These are phyloP conservation scores for Pogonomyrmex barbatus DNA, from an alignment of 1,140 invertebrate genomes.

Conservation along the genomic window DNA sequence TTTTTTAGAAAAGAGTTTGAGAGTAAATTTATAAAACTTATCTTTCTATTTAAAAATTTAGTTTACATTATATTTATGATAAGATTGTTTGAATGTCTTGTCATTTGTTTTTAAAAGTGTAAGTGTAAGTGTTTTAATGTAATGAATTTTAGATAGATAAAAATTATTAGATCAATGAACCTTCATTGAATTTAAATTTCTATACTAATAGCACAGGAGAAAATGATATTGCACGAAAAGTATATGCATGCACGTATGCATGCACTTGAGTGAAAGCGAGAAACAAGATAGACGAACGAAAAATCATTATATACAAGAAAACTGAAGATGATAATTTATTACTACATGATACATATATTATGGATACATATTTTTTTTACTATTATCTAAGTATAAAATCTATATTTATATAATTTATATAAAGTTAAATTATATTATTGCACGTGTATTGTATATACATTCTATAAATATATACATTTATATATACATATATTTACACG, in stretches of 20 bases:
- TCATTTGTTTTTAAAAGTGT: background rate
- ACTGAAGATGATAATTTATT: background rate
- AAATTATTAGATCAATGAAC: background rate
- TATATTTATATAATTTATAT: background rate
- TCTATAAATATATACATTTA: background rate
- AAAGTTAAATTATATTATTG: background rate
- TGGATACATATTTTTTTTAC: background rate
- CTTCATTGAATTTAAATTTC: background rate
- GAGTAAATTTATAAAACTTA: background rate
- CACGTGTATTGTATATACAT: conserved; percentile 1
- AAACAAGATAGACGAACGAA: background rate
- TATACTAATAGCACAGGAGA: background rate
- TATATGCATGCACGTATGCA: background rate
- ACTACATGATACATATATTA: too few species aligned
- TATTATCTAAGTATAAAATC: background rate
- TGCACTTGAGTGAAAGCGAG: background rate
- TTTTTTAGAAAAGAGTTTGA: background rate
- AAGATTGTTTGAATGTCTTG: background rate
- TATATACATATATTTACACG: background rate
- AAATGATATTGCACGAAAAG: background rate
- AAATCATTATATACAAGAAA: background rate
- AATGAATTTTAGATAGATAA: background rate
- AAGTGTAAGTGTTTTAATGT: background rate
- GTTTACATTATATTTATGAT: background rate
- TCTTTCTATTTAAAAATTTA: background rate